Conservation (phyloP, 1,140 invertebrate species). For the Zaprionus taronus region DNA sequence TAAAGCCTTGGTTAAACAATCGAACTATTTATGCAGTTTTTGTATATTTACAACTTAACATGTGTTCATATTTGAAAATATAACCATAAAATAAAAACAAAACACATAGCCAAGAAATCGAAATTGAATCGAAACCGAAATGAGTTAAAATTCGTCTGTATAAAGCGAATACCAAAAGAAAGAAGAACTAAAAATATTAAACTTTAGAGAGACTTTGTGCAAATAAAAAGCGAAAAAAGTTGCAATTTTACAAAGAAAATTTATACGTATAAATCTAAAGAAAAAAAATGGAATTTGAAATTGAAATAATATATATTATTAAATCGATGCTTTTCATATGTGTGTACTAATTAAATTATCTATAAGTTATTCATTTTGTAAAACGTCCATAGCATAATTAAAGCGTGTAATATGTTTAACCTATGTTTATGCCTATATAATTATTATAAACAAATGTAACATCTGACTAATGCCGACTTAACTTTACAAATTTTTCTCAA, state of each 20-base stretch:
- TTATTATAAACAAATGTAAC: not conserved
- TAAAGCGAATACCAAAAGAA: slow-evolving; percentile 24
- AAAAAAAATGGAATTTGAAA: not conserved
- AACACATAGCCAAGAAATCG: slow-evolving; percentile 19
- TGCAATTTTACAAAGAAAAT: slow-evolving; percentile 14
- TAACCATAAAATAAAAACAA: not conserved
- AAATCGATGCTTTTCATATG: slow-evolving; percentile 27
- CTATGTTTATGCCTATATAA: slow-evolving; percentile 17
- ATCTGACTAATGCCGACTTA: slow-evolving; percentile 20
- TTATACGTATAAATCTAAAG: not conserved
- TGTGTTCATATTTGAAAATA: slow-evolving; percentile 37
- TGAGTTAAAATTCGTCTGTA: slow-evolving; percentile 23
- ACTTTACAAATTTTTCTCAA: slow-evolving; percentile 18
- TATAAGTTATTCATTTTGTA: slow-evolving; percentile 47
- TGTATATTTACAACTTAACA: slow-evolving; percentile 37
- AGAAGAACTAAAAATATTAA: not conserved
- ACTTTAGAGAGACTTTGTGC: slow-evolving; percentile 26
- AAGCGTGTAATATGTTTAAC: slow-evolving; percentile 43
- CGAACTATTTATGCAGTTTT: slow-evolving; percentile 42
- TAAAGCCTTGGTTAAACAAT: slow-evolving; percentile 14
- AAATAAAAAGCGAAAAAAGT: slow-evolving; percentile 7
- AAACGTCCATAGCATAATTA: slow-evolving; percentile 73
- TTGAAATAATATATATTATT: slow-evolving; percentile 14
- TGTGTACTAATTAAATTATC: slow-evolving; percentile 27
- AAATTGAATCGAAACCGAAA: slow-evolving; percentile 6